Evolutionary conservation across 2,888 invertebrate species (phyloP).

Genomic region (Peribatodes rhomboidaria): DNA sequence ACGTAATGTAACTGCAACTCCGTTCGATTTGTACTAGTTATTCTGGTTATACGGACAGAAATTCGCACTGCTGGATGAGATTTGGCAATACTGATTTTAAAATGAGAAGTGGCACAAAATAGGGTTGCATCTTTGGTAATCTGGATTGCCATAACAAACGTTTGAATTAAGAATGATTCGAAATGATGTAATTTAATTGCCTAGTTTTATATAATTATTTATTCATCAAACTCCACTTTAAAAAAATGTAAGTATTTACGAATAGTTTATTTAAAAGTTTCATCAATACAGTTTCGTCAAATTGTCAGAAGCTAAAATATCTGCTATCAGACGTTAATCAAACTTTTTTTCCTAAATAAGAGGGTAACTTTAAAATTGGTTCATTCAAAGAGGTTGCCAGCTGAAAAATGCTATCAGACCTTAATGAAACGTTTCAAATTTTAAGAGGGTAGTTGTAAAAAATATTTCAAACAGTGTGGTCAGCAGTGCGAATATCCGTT

Average conservation of each 20-base stretch:
- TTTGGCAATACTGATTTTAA: constrained; percentile 10
- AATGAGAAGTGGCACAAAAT: constrained; percentile 11
- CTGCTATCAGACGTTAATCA: background rate
- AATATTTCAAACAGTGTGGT: background rate
- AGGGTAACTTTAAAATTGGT: background rate
- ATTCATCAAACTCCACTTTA: no score
- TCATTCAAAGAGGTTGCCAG: constrained; percentile 8
- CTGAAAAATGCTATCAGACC: background rate
- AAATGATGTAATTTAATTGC: background rate
- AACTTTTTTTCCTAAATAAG: background rate
- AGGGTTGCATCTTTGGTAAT: constrained; percentile 40
- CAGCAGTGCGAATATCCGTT: constrained; percentile 27
- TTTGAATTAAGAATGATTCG: background rate
- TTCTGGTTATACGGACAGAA: constrained; percentile 60
- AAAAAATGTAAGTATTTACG: no score
- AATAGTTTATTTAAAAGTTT: background rate
- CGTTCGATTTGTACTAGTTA: constrained; percentile 63
- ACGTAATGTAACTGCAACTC: constrained; percentile 61
- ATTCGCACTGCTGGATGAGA: constrained; percentile 55
- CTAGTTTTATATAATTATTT: no score
- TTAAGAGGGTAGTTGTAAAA: background rate
- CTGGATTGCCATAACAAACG: constrained; percentile 24
- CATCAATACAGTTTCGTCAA: background rate
- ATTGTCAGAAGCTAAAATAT: background rate
- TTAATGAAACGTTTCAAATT: background rate